Evolutionary conservation across 1,140 invertebrate genomes (phyloP), one percentile per base, ranked within the genome.

Genomic region (Drosophila melanica): DNA sequence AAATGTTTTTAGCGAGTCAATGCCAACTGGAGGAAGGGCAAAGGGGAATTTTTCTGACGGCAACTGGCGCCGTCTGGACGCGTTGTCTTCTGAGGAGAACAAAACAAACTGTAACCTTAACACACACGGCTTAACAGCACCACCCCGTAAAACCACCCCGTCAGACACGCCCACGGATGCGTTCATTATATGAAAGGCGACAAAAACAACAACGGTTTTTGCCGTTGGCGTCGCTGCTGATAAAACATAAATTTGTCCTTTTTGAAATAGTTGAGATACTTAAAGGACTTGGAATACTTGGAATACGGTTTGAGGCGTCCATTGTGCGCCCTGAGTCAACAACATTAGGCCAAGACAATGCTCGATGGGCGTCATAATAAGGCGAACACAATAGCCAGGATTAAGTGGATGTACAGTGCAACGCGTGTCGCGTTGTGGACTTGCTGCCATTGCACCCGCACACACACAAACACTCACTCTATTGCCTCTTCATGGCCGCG

Each of bases 61-160:
- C 74, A 47, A 39, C 37, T 74, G 82, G 77, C 84, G 84, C 79
- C 84, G 84, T 87, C 84, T 87, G 55, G 84, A 68, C 84, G 84
- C 78, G 35, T 11, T 65, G 41, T 58, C 58, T 47, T 37, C 39
- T n/a, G 23, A 50, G 23, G 39, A 41, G 51, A 58, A 45, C 65
- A 77, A 75, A 82, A 74, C 66, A 90, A 75, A 77, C 16, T 89
- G 73, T 84, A 87, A 87, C 84, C 84, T 89, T 87, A 89, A 89
- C 79, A 89, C 72, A 84, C 69, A 57, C 73, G 63, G 54, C 65
- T 45, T 63, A 47, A 16, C 50, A 47, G 16, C 20, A 23, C 63
- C 41, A 45, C 20, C 20, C 11, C 20, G n/a, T 5, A 2, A 37
- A n/a, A 11, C 18, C 23, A 35, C 20, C 20, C 35, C 9, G 14